Percentiles rank a stretch among this genome's conserved stretches.
phyloP scores from a whole-genome alignment of 2,113 vertebrate species.

The Rhinogobius similis region DNA sequence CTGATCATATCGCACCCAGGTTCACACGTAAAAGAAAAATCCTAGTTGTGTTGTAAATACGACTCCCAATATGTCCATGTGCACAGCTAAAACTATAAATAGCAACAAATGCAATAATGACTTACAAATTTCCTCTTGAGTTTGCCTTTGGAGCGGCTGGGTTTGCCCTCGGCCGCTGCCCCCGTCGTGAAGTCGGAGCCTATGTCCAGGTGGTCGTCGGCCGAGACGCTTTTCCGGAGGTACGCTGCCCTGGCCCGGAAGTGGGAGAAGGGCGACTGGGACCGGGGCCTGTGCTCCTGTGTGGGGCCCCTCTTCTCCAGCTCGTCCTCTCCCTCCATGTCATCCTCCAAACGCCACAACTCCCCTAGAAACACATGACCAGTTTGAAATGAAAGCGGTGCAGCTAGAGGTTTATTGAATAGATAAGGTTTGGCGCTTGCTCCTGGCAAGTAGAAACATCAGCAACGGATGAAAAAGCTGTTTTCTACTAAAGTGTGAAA shows the following conservation, averaged over 20 bases:
- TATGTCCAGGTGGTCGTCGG: constrained; percentile 84
- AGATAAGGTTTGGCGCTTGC: too few relatives aligned
- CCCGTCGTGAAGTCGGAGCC: constrained; percentile 64
- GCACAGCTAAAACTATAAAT: neutral
- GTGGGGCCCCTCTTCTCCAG: constrained; percentile 22
- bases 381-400: neutral
- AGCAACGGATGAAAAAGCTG: too few relatives aligned
- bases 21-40: too few relatives aligned
- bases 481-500: too few relatives aligned
- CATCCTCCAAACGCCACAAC: constrained; percentile 85
- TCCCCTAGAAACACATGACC: constrained; percentile 69
- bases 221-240: constrained; percentile 87
- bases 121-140: constrained; percentile 91
- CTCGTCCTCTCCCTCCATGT: constrained; percentile 70
- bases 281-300: constrained; percentile 63
- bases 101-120: constrained; percentile 29
- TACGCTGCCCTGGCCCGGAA: constrained; percentile 82
- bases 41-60: too few relatives aligned
- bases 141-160: constrained; percentile 74
- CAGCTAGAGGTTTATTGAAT: too few relatives aligned
- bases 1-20: too few relatives aligned
- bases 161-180: constrained; percentile 62
- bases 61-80: too few relatives aligned
- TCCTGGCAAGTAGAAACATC: too few relatives aligned
- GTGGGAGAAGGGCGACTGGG: constrained; percentile 82